These are phyloP conservation scores for Limnothrissa miodon DNA, from an alignment of 2,113 vertebrate genomes.

Conservation along the genomic window DNA sequence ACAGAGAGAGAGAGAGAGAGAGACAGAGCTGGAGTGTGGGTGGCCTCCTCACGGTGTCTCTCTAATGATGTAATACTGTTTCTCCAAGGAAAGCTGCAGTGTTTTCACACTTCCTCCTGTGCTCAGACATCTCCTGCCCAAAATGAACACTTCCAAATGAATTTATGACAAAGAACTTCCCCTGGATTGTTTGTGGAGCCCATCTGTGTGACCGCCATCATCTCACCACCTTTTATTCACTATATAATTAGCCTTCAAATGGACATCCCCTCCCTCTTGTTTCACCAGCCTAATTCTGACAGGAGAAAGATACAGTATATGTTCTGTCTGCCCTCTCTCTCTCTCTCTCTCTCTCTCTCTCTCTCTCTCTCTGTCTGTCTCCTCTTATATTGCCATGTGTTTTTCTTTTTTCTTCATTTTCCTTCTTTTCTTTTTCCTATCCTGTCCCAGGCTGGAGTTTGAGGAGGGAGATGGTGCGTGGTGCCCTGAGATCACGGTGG, in stretches of 20 bases:
- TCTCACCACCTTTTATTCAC: background rate
- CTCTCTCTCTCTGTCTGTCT: background rate
- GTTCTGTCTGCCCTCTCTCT: background rate
- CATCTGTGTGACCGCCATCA: background rate
- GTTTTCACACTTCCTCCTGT: slow-evolving; percentile 43
- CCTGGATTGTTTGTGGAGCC: slow-evolving; percentile 1
- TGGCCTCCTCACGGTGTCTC: slow-evolving; percentile 53
- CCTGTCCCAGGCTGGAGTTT: slow-evolving; percentile 77
- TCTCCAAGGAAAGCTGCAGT: slow-evolving; percentile 37
- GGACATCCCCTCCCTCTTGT: background rate
- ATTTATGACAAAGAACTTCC: slow-evolving; percentile 49
- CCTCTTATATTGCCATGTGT: background rate
- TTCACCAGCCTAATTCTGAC: background rate
- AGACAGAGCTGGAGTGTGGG: slow-evolving; percentile 47
- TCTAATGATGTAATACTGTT: slow-evolving; percentile 55
- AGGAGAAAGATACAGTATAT: background rate
- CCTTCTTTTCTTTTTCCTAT: background rate
- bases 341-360: background rate
- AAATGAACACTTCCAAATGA: slow-evolving; percentile 55
- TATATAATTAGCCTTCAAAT: background rate
- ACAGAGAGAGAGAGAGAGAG: background rate
- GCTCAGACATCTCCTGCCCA: slow-evolving; percentile 40
- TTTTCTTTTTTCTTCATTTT: background rate
- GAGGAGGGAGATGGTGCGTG: slow-evolving; percentile 96
- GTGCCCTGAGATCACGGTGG: slow-evolving; percentile 87